phyloP scores from a whole-genome alignment of 2,888 invertebrate species.

The Leistus spinibarbis region DNA sequence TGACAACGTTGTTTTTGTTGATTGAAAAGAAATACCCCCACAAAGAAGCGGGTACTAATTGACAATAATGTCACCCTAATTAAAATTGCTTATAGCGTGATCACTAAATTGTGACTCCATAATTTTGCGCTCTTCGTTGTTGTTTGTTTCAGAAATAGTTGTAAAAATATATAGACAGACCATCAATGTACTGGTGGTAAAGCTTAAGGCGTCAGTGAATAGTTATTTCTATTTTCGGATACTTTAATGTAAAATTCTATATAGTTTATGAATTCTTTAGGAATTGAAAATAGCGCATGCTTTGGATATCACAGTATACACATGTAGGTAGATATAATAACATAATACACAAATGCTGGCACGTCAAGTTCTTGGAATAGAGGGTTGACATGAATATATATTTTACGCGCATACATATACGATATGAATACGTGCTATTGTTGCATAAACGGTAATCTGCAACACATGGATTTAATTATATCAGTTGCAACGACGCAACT shows the following conservation, averaged over 20 bases:
- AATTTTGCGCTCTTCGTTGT: too few relatives aligned
- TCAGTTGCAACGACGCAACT: background rate
- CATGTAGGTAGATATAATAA: background rate
- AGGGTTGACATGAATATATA: background rate
- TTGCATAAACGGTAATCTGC: background rate
- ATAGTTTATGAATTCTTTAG: background rate
- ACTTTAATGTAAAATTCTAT: background rate
- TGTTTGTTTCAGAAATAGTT: too few relatives aligned
- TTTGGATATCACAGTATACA: background rate
- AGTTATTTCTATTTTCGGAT: background rate
- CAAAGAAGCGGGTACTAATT: background rate
- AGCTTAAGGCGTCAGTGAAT: too few relatives aligned
- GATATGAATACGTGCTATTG: background rate
- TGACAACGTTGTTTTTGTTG: background rate
- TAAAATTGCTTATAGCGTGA: background rate
- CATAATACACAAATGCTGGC: background rate
- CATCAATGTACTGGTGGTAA: too few relatives aligned
- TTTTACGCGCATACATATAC: background rate
- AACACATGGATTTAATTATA: background rate
- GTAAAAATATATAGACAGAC: too few relatives aligned
- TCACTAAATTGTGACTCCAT: too few relatives aligned
- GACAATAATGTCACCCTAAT: background rate
- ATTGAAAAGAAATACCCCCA: background rate
- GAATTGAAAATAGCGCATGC: background rate
- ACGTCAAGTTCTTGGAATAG: background rate